Base-by-base conservation (phyloP, 2,797 vertebrate genomes). In the Acanthurus leucopareius region DNA sequence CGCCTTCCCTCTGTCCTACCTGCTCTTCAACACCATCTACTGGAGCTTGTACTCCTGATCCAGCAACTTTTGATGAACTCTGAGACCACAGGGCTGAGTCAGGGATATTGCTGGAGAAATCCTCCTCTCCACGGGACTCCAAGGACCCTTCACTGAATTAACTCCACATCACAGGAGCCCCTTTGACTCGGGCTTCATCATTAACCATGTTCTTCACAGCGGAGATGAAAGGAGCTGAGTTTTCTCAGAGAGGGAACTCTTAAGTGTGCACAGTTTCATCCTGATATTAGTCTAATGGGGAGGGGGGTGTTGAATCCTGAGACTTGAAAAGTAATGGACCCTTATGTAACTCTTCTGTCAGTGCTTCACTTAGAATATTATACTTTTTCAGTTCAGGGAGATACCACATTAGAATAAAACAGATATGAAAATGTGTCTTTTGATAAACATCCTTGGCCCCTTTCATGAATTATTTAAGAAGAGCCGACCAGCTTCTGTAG, bases 11-110 rank as follows among this genome's bases (percentile, higher is more conserved):
- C 79, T 95, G 73, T 95, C 96, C 72, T 98, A 97, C 87, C 94
- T 98, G 86, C 89, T 96, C 76, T 98, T 99, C 91, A 97, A 98
- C 88, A 94, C 96, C 88, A 95, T 98, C 93, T 98, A 97, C 91
- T 98, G 97, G 97, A 93, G 96, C 88, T 85, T 97, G 89, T 97
- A 97, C 92, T 93, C 96, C 61, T 98, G 92, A 93, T 63, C 85
- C 93, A 93, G 51, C 25, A 4, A 15, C 40, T 22, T 28, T 20
- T 11, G 10, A 4, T 9, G 16, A 32, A 64, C 53, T 69, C 8
- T n/a, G 19, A 13, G 38, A 20, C 10, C 20, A 20, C 1, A 32
- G 35, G 6, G 22, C 22, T 19, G 52, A 66, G 57, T 17, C 68
- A 45, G 58, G 51, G 47, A 51, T 74, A 49, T 7, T 32, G 44